Evolutionary conservation across 1,140 invertebrate species (phyloP).

Genomic region (Pseudomyrmex flavicornis): DNA sequence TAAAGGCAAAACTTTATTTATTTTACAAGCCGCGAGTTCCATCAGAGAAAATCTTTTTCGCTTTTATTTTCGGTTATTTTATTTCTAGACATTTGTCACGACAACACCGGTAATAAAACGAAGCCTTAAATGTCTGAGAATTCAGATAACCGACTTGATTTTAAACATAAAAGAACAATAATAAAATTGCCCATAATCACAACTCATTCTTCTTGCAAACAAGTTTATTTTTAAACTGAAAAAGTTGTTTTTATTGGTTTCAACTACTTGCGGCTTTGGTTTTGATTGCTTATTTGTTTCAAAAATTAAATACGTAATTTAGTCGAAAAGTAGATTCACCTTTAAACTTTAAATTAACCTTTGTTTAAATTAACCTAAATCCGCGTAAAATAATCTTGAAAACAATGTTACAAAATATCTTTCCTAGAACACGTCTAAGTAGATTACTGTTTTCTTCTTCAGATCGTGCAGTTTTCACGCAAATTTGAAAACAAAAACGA

Average conservation of each 20-base stretch:
- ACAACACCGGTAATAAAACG: neutral
- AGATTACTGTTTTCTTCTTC: no score
- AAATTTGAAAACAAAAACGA: no score
- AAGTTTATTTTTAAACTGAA: neutral
- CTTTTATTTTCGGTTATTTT: neutral
- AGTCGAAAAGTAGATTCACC: no score
- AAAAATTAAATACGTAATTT: no score
- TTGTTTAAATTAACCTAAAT: no score
- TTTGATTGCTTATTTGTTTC: no score
- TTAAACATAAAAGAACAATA: neutral
- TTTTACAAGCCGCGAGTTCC: slow-evolving; percentile 3
- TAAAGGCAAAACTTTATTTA: neutral
- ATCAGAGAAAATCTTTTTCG: neutral
- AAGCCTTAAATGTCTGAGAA: neutral
- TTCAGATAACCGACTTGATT: neutral
- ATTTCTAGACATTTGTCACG: neutral
- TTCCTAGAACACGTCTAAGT: no score
- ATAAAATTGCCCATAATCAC: neutral
- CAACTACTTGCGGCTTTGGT: neutral
- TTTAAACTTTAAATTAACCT: no score
- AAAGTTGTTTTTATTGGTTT: neutral
- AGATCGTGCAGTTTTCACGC: no score
- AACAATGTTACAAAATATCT: no score
- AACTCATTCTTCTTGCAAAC: no score
- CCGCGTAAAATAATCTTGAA: no score